Percentiles rank a stretch among this genome's conserved stretches.
Conservation (phyloP, 92 coral and sea anemone species). For the Paramuricea clavata region DNA sequence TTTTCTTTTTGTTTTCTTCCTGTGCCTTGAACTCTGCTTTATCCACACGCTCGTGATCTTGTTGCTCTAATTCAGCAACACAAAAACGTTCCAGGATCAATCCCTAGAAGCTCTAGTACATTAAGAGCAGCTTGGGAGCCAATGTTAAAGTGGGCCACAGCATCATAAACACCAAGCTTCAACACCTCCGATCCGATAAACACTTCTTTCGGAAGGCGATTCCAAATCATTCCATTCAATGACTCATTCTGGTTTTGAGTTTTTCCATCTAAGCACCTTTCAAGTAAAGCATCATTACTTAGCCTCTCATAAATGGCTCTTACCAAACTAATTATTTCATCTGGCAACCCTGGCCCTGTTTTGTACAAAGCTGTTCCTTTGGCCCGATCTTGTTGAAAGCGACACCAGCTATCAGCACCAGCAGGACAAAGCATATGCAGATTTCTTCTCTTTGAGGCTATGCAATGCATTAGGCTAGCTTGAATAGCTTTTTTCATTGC, state of each 20-base stretch:
- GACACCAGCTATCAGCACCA: constrained; percentile 56
- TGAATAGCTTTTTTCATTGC: constrained; percentile 42
- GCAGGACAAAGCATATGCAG: constrained; percentile 32
- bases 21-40: background rate
- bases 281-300: constrained; percentile 63
- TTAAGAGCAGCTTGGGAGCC: constrained; percentile 61
- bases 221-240: constrained; percentile 71
- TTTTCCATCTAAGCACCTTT: constrained; percentile 67
- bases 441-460: constrained; percentile 26
- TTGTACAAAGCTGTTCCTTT: constrained; percentile 26
- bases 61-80: background rate
- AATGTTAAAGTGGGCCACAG: constrained; percentile 73
- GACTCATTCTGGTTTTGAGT: constrained; percentile 72
- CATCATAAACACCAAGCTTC: constrained; percentile 64
- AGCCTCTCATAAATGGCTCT: constrained; percentile 58
- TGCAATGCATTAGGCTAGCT: constrained; percentile 52
- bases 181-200: constrained; percentile 40
- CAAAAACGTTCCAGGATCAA: constrained; percentile 67
- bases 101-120: constrained; percentile 46
- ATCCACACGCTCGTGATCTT: background rate
- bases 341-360: constrained; percentile 63
- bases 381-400: constrained; percentile 28
- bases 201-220: constrained; percentile 62
- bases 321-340: constrained; percentile 47
- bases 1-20: constrained; percentile 25